phyloP scores from a whole-genome alignment of 2,797 vertebrate genomes.

The Margarornis squamiger region DNA sequence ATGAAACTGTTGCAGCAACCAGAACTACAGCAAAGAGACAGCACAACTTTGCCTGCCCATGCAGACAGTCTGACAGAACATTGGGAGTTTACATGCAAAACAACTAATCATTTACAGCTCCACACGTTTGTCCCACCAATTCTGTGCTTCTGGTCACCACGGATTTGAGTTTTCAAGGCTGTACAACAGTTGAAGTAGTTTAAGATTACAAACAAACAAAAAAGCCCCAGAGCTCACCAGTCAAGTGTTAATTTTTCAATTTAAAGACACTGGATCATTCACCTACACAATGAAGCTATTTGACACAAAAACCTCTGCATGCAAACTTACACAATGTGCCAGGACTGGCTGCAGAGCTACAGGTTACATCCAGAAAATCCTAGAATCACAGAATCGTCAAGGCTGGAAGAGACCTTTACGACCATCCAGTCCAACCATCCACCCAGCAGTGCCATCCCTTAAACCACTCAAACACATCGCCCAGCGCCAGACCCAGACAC shows the following conservation, averaged over 20 bases:
- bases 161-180: not conserved
- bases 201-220: not conserved
- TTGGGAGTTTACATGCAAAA: accelerated
- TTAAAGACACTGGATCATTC: not conserved
- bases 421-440: not conserved
- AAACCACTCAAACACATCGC: not conserved
- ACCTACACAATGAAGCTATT: not conserved
- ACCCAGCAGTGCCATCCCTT: not conserved
- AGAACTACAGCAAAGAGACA: not conserved
- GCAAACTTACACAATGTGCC: not conserved
- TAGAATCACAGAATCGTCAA: not conserved
- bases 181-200: not conserved
- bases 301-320: not conserved
- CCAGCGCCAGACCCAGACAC: not conserved
- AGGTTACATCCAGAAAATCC: not conserved
- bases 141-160: accelerated
- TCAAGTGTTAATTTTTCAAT: not conserved
- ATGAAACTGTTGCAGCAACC: constrained; percentile 29
- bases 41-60: not conserved
- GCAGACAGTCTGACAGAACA: not conserved
- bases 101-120: not conserved
- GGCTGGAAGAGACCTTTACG: not conserved
- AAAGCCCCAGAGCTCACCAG: not conserved
- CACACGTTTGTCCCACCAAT: accelerated
- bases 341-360: not conserved